Percentiles rank a stretch among this genome's conserved stretches.
These are phyloP conservation scores for Drosophila auraria DNA, from an alignment of 1,140 invertebrate genomes.

Conservation along the genomic window DNA sequence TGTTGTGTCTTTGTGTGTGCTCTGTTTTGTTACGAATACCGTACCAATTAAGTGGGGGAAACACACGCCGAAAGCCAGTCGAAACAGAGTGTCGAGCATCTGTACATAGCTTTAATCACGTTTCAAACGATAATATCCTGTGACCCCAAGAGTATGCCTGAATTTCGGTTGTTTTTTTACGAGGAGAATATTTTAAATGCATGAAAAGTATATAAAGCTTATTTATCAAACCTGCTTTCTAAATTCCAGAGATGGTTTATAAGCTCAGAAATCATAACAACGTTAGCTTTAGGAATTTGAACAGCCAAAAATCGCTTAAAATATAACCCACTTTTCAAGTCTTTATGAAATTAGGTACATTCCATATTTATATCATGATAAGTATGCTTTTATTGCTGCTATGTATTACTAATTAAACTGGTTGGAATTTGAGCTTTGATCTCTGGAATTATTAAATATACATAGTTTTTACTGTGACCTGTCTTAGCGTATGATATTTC, in stretches of 20 bases:
- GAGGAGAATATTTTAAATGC: no score
- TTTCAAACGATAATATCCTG: slow-evolving; percentile 40
- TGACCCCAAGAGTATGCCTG: background rate
- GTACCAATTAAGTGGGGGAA: slow-evolving; percentile 73
- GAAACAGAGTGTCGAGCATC: slow-evolving; percentile 32
- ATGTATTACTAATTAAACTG: background rate
- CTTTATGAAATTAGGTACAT: background rate
- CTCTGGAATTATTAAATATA: background rate
- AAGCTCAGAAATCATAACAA: no score
- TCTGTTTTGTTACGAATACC: slow-evolving; percentile 61
- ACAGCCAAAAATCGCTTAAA: no score
- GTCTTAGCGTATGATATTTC: background rate
- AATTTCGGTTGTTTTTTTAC: background rate
- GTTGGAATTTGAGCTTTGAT: background rate
- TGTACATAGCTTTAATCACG: slow-evolving; percentile 65
- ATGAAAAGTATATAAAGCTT: no score
- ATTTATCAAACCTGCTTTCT: no score
- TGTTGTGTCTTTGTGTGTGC: slow-evolving; percentile 19
- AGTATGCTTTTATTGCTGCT: background rate
- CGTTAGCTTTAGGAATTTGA: no score
- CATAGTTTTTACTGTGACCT: background rate
- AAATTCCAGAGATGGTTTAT: no score
- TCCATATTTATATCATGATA: background rate
- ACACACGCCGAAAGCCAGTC: slow-evolving; percentile 21
- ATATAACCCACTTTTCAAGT: no score